Evolutionary conservation across 2,113 vertebrate genomes (phyloP).

Genomic region (Eretmodus cyanostictus): DNA sequence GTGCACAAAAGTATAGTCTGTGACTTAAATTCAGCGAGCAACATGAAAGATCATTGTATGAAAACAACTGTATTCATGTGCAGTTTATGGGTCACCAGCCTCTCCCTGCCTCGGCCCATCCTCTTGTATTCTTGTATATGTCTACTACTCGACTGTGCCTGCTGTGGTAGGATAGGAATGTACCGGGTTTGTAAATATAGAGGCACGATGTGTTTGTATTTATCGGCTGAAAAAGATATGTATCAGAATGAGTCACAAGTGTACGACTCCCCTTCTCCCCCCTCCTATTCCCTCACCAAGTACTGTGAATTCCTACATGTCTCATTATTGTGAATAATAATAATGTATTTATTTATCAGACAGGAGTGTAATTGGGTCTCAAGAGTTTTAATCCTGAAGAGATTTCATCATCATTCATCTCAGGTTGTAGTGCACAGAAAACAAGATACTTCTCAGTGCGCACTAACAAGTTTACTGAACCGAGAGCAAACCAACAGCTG

Average conservation of each 20-base stretch:
- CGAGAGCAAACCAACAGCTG: constrained; percentile 15
- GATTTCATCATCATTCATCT: constrained; percentile 50
- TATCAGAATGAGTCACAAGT: constrained; percentile 44
- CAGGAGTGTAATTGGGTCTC: constrained; percentile 29
- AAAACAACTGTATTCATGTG: background rate
- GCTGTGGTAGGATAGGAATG: constrained; percentile 54
- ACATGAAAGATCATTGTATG: background rate
- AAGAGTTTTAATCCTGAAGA: constrained; percentile 30
- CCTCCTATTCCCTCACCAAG: constrained; percentile 22
- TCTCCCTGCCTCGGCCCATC: background rate
- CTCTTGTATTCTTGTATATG: constrained; percentile 27
- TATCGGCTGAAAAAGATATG: constrained; percentile 50
- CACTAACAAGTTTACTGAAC: constrained; percentile 7
- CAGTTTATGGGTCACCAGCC: background rate
- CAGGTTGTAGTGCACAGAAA: constrained; percentile 48
- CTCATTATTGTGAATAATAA: constrained; percentile 60
- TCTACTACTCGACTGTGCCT: constrained; percentile 54
- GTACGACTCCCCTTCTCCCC: background rate
- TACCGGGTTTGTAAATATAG: constrained; percentile 63
- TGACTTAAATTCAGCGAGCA: background rate
- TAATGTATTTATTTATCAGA: constrained; percentile 56
- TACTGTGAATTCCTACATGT: constrained; percentile 65
- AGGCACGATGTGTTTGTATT: constrained; percentile 58
- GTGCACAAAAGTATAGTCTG: background rate
- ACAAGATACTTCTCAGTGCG: constrained; percentile 9